Base-by-base conservation (phyloP, 2,797 vertebrate genomes). In the Squalus acanthias region DNA sequence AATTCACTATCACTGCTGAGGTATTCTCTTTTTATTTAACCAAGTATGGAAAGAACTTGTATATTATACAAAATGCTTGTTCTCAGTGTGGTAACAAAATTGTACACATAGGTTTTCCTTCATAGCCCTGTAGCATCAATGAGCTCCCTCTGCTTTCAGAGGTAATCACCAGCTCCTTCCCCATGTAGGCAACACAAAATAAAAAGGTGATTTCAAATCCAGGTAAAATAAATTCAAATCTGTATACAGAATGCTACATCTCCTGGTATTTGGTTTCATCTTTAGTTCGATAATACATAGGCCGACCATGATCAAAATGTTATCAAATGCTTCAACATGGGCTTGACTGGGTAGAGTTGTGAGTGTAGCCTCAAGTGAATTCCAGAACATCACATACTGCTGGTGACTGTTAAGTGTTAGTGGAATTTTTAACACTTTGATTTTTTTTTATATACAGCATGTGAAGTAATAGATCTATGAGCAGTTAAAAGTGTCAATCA, bases 361-460 rank as follows among this genome's bases (percentile, higher is more conserved):
- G 87, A 57, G 29, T 33, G 50, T 92, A 39, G 89, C 89, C 60
- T 67, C 63, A 39, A 92, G 60, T 65, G 39, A 69, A 69, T 93
- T 93, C 91, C 8, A 93, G n/a, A 93, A 39, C 63, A 65, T 93
- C 91, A 93, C 65, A 93, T 67, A 93, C 17, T 8, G 33, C 91
- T 93, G 89, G 89, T 92, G 63, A 93, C 63, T 93, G n/a, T 69
- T 93, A 67, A 93, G 33, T 93, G 65, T 93, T 69, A 93, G 91
- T 46, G 20, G 29, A 13, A 93, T 46, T 69, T 93, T 69, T 39
- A 93, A 39, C 33, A n/a, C 88, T 91, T 91, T 91, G 57, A 91
- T n/a, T 91, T 91, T 33, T 79, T 89, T 91, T 91, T 91, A 63
- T 65, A 91, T 6, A 65, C 29, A 8, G 13, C 88, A 63, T 63